Evolutionary conservation across 2,113 vertebrate genomes (phyloP).

Genomic region (Peromyscus polionotus): DNA sequence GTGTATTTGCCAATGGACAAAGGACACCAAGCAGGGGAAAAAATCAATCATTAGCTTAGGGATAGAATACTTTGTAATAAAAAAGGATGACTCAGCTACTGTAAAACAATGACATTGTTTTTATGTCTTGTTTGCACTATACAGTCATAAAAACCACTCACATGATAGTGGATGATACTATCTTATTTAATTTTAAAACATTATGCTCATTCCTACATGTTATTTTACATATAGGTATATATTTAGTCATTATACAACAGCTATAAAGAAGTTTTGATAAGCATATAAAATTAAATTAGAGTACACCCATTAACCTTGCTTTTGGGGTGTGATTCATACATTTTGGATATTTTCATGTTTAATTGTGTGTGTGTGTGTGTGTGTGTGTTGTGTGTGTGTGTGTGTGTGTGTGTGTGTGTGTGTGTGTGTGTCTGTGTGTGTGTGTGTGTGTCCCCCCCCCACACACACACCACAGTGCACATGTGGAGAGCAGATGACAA

Average conservation of each 20-base stretch:
- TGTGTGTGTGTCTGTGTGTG: background rate
- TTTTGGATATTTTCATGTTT: background rate
- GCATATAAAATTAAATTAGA: background rate
- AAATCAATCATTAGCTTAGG: background rate
- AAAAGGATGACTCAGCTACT: background rate
- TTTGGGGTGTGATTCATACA: background rate
- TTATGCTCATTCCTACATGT: background rate
- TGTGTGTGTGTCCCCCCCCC: background rate
- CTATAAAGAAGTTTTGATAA: background rate
- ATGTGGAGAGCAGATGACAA: background rate
- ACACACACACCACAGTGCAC: background rate
- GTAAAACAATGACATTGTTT: background rate
- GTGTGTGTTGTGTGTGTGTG: background rate
- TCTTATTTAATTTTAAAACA: background rate
- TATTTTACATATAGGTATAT: background rate
- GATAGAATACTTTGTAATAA: slow-evolving; percentile 21
- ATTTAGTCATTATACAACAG: background rate
- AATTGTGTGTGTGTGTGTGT: background rate
- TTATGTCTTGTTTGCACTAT: background rate
- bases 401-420: background rate
- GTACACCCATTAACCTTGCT: background rate
- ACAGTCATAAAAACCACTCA: background rate
- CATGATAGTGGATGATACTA: background rate
- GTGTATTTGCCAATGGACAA: slow-evolving; percentile 28
- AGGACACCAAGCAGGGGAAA: background rate